Evolutionary conservation across 2,113 vertebrate genomes (phyloP), one percentile per base, ranked within the genome.

Genomic region (Dipodomys merriami): DNA sequence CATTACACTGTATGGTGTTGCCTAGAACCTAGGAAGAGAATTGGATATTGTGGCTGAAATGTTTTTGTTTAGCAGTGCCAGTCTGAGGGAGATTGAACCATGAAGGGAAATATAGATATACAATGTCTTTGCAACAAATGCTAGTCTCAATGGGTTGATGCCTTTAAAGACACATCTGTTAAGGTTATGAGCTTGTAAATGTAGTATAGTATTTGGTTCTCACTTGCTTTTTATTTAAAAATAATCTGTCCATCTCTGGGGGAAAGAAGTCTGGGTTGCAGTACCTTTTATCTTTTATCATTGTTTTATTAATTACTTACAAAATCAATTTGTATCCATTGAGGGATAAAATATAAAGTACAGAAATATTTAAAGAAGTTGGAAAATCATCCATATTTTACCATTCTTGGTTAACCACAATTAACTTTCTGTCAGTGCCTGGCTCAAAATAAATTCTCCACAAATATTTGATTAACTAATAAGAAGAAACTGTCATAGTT

Each of bases 101-200:
- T 22, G 19, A 25, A 83, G 57, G 68, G 82, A 79, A 62, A 62
- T 46, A 71, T 4, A 88, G 46, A 79, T 82, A 92, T 5, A 76
- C 15, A 86, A 88, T 89, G 78, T 53, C 15, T 27, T 35, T 76
- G 35, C 33, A 88, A 86, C 29, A 72, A 88, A 80, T 77, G 25
- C 3, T 82, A 64, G 88, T 90, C 64, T 93, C 39, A 35, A 0
- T n/a, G 15, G 8, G 65, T 76, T 96, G 71, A 33, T 35, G 65
- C 82, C 65, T 96, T 95, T 92, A 64, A 94, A 87, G 53, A 93
- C 64, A 90, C 1, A 79, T 39, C 49, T 96, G 83, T 83, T 90
- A 81, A 82, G 93, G 39, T 68, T 29, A 86, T 81, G 44, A 83
- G 29, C 22, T 46, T 85, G 25, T 76, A n/a, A 86, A 90, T 73